Evolutionary conservation across 2,888 invertebrate genomes (phyloP), one percentile per base, ranked within the genome.

Genomic region (Xanthorhoe designata): DNA sequence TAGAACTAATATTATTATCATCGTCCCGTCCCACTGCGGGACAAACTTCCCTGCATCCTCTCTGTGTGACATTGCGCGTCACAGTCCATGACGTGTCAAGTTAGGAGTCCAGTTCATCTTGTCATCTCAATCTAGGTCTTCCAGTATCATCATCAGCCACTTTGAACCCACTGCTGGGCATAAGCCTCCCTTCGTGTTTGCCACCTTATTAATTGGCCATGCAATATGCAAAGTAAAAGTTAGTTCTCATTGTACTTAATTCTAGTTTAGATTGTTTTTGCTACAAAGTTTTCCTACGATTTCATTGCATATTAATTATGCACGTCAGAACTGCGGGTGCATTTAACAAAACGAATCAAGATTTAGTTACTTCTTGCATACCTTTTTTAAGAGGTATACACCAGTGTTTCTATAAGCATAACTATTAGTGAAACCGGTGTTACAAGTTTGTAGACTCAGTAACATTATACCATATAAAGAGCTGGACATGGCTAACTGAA

Each of bases 371-470:
- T 13, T 13, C 38, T 42, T 42, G 38, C 38, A 42, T 42, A 5
- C 38, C 13, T 42, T 13, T 35, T 42, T 42, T 42, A 42, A 0
- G 32, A 42, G 3, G 10, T 13, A 42, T 42, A 42, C 4, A 42
- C 38, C 38, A 13, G 38, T 42, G 38, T 42, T 42, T 42, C 38
- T 42, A 13, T 42, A 9, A 10, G 10, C 13, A 2, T 13, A 42
- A 42, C 38, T 42, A 73, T 78, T 75, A 77, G 76, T 75, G 61
- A 72, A 79, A 86, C 87, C 82, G 81, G 87, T 84, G 73, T 53
- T 72, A 59, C 85, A 61, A 70, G 87, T 85, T 86, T 79, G 69
- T 49, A 70, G 70, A 66, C 65, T 52, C 29, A 8, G 73, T 64
- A 64, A 71, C 71, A 74, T 77, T 72, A 75, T 61, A 64, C 77